Evolutionary conservation across 2,888 invertebrate species (phyloP), one percentile per base, ranked within the genome.

Genomic region (Ormyrus thymus): DNA sequence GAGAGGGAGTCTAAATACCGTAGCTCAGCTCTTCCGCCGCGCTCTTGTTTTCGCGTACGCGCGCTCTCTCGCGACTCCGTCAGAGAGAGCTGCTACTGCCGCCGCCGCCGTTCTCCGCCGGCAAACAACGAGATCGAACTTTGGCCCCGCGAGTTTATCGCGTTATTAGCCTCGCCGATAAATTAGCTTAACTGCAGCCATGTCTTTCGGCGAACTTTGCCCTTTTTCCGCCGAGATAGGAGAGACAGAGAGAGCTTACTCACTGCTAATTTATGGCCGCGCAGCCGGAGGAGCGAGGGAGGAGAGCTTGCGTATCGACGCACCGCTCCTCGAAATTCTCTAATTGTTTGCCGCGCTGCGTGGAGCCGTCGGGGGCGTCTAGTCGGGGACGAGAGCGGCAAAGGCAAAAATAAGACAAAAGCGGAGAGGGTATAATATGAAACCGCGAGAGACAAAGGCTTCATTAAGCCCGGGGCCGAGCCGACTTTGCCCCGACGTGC

Each of bases 371-470:
- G 2, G 4, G 29, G 29, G 29, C 29, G 29, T 29, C 29, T 29
- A 29, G 29, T 29, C 29, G 29, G 29, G 29, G 29, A 29, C 29
- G 29, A 29, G 29, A 29, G 29, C 29, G 29, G 29, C 29, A 29
- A 29, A 29, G 3, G 13, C 13, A 13, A 45, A 15, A n/a, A 13
- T 45, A 48, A 53, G 45, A 69, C 61, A 56, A 76, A 76, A 76
- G 58, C 45, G 29, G 56, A 68, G 65, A 58, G 45, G 13, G 71
- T 51, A 29, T 51, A 76, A 76, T 76, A 76, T 70, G n/a, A 76
- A 76, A 65, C 64, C 46, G 29, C 13, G 61, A 7, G 65, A 71
- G 53, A 77, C 77, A 77, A 77, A 77, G 77, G 77, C 77, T 77
- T 77, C 77, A 77, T 77, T 65, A 77, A 65, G 71, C 64, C 64